Evolutionary conservation across 2,113 vertebrate species (phyloP), one percentile per base, ranked within the genome.

Genomic region (Charadrius vociferus): DNA sequence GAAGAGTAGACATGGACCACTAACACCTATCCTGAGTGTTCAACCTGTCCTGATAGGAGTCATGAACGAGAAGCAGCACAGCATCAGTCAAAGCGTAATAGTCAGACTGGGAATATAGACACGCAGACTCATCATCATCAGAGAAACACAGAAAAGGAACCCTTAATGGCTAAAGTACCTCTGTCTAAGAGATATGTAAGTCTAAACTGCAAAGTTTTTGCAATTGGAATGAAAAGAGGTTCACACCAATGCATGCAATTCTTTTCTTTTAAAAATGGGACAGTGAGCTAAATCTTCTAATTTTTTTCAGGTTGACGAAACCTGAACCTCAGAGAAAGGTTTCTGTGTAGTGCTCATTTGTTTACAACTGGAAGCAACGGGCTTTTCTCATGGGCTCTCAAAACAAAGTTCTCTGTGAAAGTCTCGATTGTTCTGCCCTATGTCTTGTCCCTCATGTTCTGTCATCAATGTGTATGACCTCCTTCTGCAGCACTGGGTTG

Each of bases 241-340:
- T 71, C 55, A 41, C 16, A 65, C 2, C 14, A 77, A 32, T 3
- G 7, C 1, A 2, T 41, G 19, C 3, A 20, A 1, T 15, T 29
- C 50, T 63, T 85, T 68, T 58, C 21, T 49, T 80, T 80, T 29
- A 27, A 62, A 87, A 80, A 13, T 10, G 12, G n/a, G 30, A 6
- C 20, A 80, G 52, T 55, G 32, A n/a, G 36, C 6, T 65, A 63
- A 37, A 34, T 43, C 9, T 29, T 22, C 14, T 56, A 2, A 7
- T 47, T 47, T 39, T 73, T 75, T 56, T 47, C 12, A 39, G 36
- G 12, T 4, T 67, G 29, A 86, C 62, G 39, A 78, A 86, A 39
- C 8, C 14, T 78, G 24, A 81, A 29, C 11, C 34, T 59, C 47
- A 45, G 34, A 82, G 36, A 50, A 49, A 66, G 3, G 8, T 77